These are phyloP conservation scores for Pygathrix nemaeus DNA, from an alignment of 2,113 vertebrate species.

Conservation along the genomic window DNA sequence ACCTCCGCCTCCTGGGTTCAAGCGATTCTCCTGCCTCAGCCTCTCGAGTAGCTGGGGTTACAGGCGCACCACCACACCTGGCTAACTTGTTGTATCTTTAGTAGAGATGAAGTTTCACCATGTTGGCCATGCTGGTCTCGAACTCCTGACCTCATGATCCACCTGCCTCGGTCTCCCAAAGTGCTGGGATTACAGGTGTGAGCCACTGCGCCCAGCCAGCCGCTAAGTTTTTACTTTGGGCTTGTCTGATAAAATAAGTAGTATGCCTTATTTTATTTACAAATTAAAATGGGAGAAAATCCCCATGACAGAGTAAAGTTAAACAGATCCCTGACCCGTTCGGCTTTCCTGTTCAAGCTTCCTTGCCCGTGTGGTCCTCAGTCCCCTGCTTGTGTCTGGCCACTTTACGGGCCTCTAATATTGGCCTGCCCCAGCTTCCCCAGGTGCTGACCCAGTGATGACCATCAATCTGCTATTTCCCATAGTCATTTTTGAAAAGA, in stretches of 20 bases:
- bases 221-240: background rate
- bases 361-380: accelerated
- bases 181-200: no score
- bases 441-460: background rate
- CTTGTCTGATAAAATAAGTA: background rate
- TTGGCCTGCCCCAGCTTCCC: background rate
- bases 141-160: no score
- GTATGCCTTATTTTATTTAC: background rate
- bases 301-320: background rate
- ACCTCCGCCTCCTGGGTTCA: no score
- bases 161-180: no score
- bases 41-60: no score
- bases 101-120: no score
- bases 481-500: background rate
- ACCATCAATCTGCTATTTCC: background rate
- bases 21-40: no score
- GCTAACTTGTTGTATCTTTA: no score
- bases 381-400: background rate
- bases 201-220: no score
- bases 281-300: background rate
- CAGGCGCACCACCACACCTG: no score
- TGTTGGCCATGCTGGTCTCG: no score
- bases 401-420: background rate
- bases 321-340: background rate
- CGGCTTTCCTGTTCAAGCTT: background rate